Conservation (phyloP, 1,140 invertebrate genomes). For the Matsumurasca onukii region DNA sequence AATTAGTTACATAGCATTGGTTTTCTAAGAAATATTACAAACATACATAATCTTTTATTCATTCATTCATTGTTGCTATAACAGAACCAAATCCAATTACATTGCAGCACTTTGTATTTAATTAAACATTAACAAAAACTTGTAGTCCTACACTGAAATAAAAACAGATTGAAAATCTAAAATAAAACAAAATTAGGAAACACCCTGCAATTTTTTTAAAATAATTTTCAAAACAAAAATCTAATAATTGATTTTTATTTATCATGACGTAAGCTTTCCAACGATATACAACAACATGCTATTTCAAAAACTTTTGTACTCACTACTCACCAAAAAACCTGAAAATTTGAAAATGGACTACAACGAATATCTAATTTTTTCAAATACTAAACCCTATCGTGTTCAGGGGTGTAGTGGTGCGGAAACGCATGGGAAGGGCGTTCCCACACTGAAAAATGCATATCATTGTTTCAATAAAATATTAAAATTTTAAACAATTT, state of each 20-base stretch:
- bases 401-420: no score
- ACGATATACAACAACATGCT: no score
- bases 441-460: no score
- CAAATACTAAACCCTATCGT: no score
- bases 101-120: not conserved
- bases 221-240: not conserved
- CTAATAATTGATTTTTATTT: no score
- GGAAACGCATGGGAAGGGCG: no score
- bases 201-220: not conserved
- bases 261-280: no score
- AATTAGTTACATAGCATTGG: not conserved
- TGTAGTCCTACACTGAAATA: not conserved
- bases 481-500: no score
- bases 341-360: no score
- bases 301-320: no score
- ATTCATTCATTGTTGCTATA: not conserved
- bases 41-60: not conserved
- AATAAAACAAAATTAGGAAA: not conserved
- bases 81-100: not conserved
- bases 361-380: no score
- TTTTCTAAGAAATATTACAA: not conserved
- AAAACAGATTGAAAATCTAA: not conserved
- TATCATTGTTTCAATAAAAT: no score
- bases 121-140: not conserved
- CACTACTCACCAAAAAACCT: not conserved